Conservation (phyloP, 2,113 vertebrate genomes). For the Colaptes auratus region DNA sequence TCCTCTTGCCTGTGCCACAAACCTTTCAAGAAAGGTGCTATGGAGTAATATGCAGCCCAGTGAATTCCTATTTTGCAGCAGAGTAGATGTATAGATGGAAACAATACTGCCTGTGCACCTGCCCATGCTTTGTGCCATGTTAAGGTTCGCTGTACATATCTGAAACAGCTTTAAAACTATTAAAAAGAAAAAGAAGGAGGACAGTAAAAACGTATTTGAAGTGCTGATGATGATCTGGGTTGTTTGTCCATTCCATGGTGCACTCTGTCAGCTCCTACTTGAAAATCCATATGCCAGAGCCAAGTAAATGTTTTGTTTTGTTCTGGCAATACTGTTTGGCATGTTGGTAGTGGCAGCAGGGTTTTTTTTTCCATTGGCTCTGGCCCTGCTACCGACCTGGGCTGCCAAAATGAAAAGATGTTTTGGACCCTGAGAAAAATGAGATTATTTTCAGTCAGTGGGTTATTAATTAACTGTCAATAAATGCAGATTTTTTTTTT, state of each 20-base stretch:
- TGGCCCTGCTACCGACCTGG: not conserved
- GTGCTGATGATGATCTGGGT: not conserved
- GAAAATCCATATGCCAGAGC: not conserved
- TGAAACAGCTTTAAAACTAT: not conserved
- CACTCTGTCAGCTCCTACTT: not conserved
- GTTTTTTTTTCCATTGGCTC: not conserved
- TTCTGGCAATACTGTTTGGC: not conserved
- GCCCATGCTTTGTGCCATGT: not conserved
- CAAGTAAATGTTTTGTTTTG: not conserved
- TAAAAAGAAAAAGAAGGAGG: not conserved
- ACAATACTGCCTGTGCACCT: not conserved
- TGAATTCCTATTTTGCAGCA: not conserved
- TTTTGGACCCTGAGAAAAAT: not conserved
- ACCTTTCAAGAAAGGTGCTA: not conserved
- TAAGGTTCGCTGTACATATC: not conserved
- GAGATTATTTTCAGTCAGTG: not conserved
- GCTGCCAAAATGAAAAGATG: not conserved
- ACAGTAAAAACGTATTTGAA: not conserved
- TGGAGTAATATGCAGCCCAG: not conserved
- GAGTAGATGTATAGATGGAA: not conserved
- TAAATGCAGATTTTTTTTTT: not conserved
- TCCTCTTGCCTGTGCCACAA: slow-evolving; percentile 17
- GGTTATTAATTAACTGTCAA: not conserved
- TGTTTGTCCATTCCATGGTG: not conserved
- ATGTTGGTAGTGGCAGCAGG: not conserved